phyloP scores from a whole-genome alignment of 2,113 vertebrate genomes.

The Callocephalon fimbriatum region DNA sequence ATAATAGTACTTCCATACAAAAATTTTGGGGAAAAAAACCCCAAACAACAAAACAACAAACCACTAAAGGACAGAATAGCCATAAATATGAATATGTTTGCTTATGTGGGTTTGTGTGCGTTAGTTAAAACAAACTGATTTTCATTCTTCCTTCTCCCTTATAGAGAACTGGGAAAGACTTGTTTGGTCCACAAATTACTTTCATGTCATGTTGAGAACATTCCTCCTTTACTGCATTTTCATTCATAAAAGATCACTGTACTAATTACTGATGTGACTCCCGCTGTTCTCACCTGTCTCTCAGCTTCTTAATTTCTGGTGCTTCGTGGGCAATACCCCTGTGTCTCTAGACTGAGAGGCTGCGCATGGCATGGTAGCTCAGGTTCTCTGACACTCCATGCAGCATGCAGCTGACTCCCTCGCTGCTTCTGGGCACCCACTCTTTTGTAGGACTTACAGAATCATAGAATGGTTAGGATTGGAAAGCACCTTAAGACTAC shows the following conservation, averaged over 20 bases:
- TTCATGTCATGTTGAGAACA: neutral
- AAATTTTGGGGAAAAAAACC: neutral
- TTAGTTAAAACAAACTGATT: neutral
- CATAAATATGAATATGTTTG: neutral
- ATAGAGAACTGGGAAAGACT: neutral
- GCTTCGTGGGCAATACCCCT: neutral
- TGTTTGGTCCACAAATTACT: neutral
- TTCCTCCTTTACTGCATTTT: neutral
- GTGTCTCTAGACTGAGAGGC: neutral
- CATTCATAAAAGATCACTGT: neutral
- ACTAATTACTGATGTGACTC: neutral
- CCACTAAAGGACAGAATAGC: neutral
- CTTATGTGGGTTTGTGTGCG: neutral
- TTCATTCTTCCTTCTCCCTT: neutral
- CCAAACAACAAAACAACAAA: neutral
- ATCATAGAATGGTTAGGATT: neutral
- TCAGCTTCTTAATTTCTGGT: neutral
- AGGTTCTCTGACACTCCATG: neutral
- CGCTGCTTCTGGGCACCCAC: neutral
- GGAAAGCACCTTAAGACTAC: neutral
- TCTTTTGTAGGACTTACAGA: neutral
- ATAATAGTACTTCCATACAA: neutral
- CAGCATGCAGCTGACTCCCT: neutral
- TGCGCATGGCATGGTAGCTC: neutral
- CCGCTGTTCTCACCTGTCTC: neutral